Conservation (phyloP, 2,888 invertebrate genomes). For the Holacanthella duospinosa region DNA sequence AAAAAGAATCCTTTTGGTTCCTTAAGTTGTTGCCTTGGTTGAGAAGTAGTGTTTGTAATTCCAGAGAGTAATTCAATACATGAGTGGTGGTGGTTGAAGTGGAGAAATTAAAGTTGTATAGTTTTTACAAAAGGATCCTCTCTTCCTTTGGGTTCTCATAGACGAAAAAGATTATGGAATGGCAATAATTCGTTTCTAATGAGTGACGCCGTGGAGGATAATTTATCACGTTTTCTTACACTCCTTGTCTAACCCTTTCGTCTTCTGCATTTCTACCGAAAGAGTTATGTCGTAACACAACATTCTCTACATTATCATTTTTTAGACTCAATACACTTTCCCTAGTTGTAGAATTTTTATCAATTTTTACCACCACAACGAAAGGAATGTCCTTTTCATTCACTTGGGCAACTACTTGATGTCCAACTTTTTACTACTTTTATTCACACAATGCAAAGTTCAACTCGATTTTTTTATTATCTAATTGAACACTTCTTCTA, state of each 20-base stretch:
- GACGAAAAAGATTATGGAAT: conserved; percentile 18
- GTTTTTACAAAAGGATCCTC: conserved; percentile 13
- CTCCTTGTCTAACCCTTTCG: conserved; percentile 10
- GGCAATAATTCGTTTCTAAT: conserved; percentile 38
- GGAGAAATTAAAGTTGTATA: conserved; percentile 6
- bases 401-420: too few species aligned
- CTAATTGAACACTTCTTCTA: too few species aligned
- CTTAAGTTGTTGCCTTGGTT: neutral
- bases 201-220: conserved; percentile 37
- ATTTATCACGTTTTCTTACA: conserved; percentile 31
- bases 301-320: too few species aligned
- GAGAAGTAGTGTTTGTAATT: too few species aligned
- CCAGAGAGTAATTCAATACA: conserved; percentile 27
- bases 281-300: too few species aligned
- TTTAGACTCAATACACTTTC: too few species aligned
- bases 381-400: too few species aligned
- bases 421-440: too few species aligned
- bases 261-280: conserved; percentile 3
- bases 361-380: too few species aligned
- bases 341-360: too few species aligned
- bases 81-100: conserved; percentile 22
- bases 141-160: conserved; percentile 2
- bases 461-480: too few species aligned
- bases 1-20: neutral
- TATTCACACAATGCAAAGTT: too few species aligned